A percentile compares a stretch with the other conserved stretches of the same genome.
phyloP scores from a whole-genome alignment of 2,888 invertebrate genomes.

The Chesias legatella region DNA sequence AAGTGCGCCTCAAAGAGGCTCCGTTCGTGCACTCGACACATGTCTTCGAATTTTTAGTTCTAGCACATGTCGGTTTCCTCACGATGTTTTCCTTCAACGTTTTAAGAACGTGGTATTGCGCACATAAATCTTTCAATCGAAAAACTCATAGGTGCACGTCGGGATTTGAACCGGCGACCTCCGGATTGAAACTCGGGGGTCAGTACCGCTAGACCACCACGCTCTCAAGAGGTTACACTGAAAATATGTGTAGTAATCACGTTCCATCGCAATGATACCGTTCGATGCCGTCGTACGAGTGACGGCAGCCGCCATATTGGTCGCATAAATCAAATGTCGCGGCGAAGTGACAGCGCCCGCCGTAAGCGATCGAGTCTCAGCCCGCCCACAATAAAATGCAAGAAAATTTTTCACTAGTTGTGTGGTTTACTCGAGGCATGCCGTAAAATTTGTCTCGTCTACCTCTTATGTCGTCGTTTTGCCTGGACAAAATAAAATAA shows the following conservation, averaged over 20 bases:
- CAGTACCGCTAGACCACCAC: too few relatives aligned
- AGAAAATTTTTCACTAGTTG: slow-evolving; percentile 69
- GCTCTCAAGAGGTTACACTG: too few relatives aligned
- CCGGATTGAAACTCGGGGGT: too few relatives aligned
- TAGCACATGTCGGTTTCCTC: too few relatives aligned
- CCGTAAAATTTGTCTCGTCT: slow-evolving; percentile 65
- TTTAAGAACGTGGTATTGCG: too few relatives aligned
- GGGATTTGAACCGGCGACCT: too few relatives aligned
- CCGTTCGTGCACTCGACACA: too few relatives aligned
- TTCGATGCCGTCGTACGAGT: slow-evolving; percentile 66
- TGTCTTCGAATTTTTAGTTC: too few relatives aligned
- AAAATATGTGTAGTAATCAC: slow-evolving; percentile 29
- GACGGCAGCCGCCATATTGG: slow-evolving; percentile 76
- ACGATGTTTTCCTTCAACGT: too few relatives aligned
- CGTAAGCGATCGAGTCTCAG: slow-evolving; percentile 78
- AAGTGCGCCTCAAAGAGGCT: too few relatives aligned
- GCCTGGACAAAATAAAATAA: slow-evolving; percentile 1
- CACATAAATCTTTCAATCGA: too few relatives aligned
- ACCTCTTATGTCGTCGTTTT: slow-evolving; percentile 14
- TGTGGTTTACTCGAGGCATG: slow-evolving; percentile 72
- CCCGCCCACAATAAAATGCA: slow-evolving; percentile 74
- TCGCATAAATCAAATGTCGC: slow-evolving; percentile 76
- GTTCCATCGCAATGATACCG: slow-evolving; percentile 55
- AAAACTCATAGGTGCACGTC: too few relatives aligned
- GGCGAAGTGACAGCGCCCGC: slow-evolving; percentile 69